A percentile compares a stretch with the other conserved stretches of the same genome.
These are phyloP conservation scores for Acleris sparsana DNA, from an alignment of 2,888 invertebrate species.

Conservation along the genomic window DNA sequence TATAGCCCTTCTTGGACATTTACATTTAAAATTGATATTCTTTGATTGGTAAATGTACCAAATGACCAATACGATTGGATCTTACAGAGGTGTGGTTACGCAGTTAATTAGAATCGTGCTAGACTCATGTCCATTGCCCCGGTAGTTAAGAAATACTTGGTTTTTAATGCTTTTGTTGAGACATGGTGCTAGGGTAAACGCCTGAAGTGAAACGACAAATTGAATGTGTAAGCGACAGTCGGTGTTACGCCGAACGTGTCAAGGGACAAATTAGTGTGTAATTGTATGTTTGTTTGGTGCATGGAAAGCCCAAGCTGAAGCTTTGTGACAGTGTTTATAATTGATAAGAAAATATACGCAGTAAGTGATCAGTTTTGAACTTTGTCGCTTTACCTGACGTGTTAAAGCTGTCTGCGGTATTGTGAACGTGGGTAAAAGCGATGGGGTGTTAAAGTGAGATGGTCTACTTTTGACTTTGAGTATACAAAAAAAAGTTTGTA, in stretches of 20 bases:
- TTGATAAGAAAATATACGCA: neutral
- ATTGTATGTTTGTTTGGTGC: conserved; percentile 1
- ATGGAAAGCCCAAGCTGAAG: neutral
- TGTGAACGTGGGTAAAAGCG: too few relatives aligned
- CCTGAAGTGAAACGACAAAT: conserved; percentile 50
- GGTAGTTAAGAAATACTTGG: neutral
- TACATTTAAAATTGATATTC: neutral
- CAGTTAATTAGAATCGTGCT: conserved; percentile 25
- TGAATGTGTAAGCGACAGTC: conserved; percentile 44
- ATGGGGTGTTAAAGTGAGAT: too few relatives aligned
- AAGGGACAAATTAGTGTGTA: conserved; percentile 44
- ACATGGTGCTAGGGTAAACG: conserved; percentile 55
- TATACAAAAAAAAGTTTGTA: too few relatives aligned
- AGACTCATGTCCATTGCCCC: conserved; percentile 14
- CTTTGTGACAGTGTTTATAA: neutral
- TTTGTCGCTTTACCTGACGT: too few relatives aligned
- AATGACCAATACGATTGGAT: too few relatives aligned
- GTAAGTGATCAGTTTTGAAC: too few relatives aligned
- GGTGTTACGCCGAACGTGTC: conserved; percentile 43
- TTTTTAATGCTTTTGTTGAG: conserved; percentile 37
- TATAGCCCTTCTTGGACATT: too few relatives aligned
- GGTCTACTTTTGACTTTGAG: too few relatives aligned
- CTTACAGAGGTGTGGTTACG: neutral
- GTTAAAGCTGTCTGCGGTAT: too few relatives aligned
- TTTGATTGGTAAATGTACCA: neutral